These are phyloP conservation scores for Harpagifer antarcticus DNA, from an alignment of 2,797 vertebrate genomes.

Conservation along the genomic window DNA sequence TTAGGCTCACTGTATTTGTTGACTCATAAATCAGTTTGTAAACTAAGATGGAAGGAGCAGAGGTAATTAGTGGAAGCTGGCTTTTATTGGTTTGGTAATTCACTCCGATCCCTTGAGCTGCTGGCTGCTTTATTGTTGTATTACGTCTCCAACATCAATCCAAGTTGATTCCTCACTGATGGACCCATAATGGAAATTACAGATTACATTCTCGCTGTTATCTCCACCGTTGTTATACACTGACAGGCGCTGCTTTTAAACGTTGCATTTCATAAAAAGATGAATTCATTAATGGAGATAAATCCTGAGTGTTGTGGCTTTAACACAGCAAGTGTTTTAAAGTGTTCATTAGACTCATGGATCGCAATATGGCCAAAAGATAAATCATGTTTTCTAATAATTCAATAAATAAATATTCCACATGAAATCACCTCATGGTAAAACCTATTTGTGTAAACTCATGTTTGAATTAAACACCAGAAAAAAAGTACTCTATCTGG, in stretches of 20 bases:
- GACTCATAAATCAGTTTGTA: constrained; percentile 60
- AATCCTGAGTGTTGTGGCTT: neutral
- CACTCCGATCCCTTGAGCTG: constrained; percentile 20
- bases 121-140: constrained; percentile 46
- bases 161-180: constrained; percentile 34
- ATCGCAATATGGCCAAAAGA: too few species aligned
- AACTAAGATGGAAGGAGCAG: constrained; percentile 37
- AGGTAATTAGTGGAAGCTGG: constrained; percentile 57
- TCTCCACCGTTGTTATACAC: constrained; percentile 20
- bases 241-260: neutral
- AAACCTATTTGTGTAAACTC: too few species aligned
- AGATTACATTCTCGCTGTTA: constrained; percentile 30
- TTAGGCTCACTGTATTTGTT: constrained; percentile 30
- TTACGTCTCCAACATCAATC: constrained; percentile 35
- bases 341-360: too few species aligned
- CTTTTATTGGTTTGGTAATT: constrained; percentile 56
- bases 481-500: too few species aligned
- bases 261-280: constrained; percentile 20
- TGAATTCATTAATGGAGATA: constrained; percentile 9
- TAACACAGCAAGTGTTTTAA: neutral
- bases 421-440: too few species aligned
- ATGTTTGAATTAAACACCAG: too few species aligned
- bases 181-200: constrained; percentile 39
- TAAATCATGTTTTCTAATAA: too few species aligned
- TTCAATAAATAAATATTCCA: too few species aligned